Conservation (phyloP, 1,140 invertebrate genomes). For the Drosophila mauritiana region DNA sequence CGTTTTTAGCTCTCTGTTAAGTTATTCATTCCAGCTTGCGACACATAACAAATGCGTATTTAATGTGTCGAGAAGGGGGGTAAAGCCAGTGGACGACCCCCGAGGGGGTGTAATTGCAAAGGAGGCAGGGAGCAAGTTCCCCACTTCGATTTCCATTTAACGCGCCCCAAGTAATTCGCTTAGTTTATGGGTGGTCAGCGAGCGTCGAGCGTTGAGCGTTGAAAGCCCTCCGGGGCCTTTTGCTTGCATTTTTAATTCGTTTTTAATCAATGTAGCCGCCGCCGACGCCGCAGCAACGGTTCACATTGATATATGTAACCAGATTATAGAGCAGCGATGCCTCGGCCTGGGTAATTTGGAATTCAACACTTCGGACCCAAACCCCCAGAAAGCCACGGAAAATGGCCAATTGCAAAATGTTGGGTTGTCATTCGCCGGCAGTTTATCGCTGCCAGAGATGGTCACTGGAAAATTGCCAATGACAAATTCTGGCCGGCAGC, state of each 20-base stretch:
- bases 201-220: conserved; percentile 75
- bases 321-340: conserved; percentile 69
- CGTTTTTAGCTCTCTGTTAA: conserved; percentile 39
- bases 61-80: conserved; percentile 66
- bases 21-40: conserved; percentile 57
- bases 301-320: conserved; percentile 69
- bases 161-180: conserved; percentile 64
- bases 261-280: conserved; percentile 71
- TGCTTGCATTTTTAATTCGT: conserved; percentile 76
- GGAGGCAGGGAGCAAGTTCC: not conserved
- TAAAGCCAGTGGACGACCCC: not conserved
- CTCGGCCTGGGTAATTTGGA: conserved; percentile 69
- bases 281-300: conserved; percentile 11
- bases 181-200: conserved; percentile 78
- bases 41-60: conserved; percentile 81
- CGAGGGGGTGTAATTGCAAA: conserved; percentile 33
- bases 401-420: conserved; percentile 62
- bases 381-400: conserved; percentile 44
- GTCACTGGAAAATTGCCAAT: conserved; percentile 41
- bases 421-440: conserved; percentile 61
- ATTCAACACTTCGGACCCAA: conserved; percentile 69
- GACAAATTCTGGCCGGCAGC: conserved; percentile 50
- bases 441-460: conserved; percentile 59
- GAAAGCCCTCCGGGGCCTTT: conserved; percentile 61
- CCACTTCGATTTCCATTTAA: conserved; percentile 74